Conservation (phyloP, 1,140 invertebrate genomes). For the Anadara kagoshimensis region DNA sequence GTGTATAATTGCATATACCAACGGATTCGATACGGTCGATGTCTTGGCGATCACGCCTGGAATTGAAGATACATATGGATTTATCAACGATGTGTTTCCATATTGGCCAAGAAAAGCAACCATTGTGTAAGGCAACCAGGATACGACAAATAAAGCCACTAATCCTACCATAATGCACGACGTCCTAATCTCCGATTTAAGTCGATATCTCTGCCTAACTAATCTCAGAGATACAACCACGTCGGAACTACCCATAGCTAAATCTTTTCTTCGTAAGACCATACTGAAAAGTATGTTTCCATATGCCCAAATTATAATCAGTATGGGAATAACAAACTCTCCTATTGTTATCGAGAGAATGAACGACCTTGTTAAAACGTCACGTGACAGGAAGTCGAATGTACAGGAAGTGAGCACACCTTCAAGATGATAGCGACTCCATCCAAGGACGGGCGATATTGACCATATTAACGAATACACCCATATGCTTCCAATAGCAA, state of each 20-base stretch:
- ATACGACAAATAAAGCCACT: slow-evolving; percentile 41
- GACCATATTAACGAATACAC: slow-evolving; percentile 43
- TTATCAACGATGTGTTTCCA: slow-evolving; percentile 73
- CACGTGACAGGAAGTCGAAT: slow-evolving; percentile 75
- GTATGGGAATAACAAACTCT: slow-evolving; percentile 40
- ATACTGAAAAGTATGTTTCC: slow-evolving; percentile 34
- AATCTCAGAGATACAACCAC: slow-evolving; percentile 17
- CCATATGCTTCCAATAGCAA: slow-evolving; percentile 34
- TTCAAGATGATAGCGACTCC: slow-evolving; percentile 45
- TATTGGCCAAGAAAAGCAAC: slow-evolving; percentile 88
- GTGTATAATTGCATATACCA: slow-evolving; percentile 82
- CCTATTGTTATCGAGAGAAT: slow-evolving; percentile 34
- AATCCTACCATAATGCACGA: slow-evolving; percentile 32
- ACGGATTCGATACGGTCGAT: slow-evolving; percentile 85
- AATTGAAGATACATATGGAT: slow-evolving; percentile 78
- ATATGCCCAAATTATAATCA: slow-evolving; percentile 46
- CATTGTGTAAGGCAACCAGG: slow-evolving; percentile 70
- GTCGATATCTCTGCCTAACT: slow-evolving; percentile 8
- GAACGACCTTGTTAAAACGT: slow-evolving; percentile 23
- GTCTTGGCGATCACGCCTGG: slow-evolving; percentile 85
- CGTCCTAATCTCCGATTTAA: slow-evolving; percentile 35
- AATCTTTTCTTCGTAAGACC: slow-evolving; percentile 22
- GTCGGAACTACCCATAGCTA: slow-evolving; percentile 7
- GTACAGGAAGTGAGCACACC: slow-evolving; percentile 46
- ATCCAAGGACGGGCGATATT: slow-evolving; percentile 46